Percentiles rank a stretch among this genome's conserved stretches.
Conservation (phyloP, 2,113 vertebrate genomes). For the Zonotrichia leucophrys region DNA sequence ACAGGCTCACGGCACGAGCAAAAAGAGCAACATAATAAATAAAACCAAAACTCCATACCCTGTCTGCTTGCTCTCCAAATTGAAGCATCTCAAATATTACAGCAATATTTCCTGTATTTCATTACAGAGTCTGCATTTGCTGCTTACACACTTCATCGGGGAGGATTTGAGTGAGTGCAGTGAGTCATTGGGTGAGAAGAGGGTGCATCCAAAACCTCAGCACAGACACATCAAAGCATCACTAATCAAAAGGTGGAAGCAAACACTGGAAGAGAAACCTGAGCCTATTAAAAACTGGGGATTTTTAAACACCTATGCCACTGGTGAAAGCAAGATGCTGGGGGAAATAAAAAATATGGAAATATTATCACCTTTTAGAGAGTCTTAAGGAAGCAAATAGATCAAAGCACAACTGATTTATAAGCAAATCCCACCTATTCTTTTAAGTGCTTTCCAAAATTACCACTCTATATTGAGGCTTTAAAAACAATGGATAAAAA, state of each 20-base stretch:
- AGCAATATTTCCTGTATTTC: neutral
- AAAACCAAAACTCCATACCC: neutral
- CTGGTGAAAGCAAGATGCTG: neutral
- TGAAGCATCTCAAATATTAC: conserved; percentile 1
- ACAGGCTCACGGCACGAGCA: neutral
- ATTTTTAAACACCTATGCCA: neutral
- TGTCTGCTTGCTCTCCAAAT: neutral
- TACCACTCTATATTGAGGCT: neutral
- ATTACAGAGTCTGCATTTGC: neutral
- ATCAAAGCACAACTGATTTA: conserved; percentile 17
- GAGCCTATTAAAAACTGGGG: neutral
- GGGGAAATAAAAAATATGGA: neutral
- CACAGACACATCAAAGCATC: neutral
- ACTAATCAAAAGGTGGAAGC: neutral
- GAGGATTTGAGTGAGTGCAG: neutral
- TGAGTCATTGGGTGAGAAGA: neutral
- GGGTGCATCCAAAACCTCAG: neutral
- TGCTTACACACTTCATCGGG: neutral
- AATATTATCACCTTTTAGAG: neutral
- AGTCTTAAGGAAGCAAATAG: neutral
- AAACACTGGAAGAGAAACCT: neutral
- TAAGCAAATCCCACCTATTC: conserved; percentile 24
- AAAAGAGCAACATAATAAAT: conserved; percentile 17
- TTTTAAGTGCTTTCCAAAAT: conserved; percentile 24
- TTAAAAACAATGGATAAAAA: conserved; percentile 32